phyloP scores from a whole-genome alignment of 1,140 invertebrate species.

The Dreissena polymorpha region DNA sequence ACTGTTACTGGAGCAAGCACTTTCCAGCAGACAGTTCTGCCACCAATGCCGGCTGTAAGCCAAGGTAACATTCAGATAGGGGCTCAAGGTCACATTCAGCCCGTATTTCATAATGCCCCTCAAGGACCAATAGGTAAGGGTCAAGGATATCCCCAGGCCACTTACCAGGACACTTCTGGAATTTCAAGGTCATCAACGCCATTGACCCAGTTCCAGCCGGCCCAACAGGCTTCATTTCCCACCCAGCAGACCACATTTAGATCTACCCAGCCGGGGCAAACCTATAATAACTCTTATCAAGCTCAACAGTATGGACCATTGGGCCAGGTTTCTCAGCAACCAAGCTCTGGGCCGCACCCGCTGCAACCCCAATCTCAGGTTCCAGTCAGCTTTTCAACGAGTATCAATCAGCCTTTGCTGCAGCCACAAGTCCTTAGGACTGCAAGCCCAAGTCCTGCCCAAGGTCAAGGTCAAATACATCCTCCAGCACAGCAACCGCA shows the following conservation, averaged over 20 bases:
- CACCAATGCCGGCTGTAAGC: no score
- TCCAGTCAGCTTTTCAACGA: background rate
- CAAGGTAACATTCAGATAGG: background rate
- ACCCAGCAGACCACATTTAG: no score
- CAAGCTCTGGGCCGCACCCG: no score
- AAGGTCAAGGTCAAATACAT: conserved; percentile 35
- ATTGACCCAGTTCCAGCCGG: no score
- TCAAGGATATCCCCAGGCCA: background rate
- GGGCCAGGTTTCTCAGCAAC: no score
- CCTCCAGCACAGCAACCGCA: conserved; percentile 23
- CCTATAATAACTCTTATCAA: conserved; percentile 2
- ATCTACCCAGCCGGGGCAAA: background rate
- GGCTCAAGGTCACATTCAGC: background rate
- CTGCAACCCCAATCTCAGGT: no score
- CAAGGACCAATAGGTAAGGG: no score
- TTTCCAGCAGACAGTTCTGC: no score
- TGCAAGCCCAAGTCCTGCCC: background rate
- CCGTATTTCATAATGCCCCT: no score
- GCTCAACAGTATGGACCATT: background rate
- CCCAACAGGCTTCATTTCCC: no score
- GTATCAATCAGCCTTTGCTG: conserved; percentile 36
- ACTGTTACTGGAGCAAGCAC: no score
- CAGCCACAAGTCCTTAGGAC: conserved; percentile 39
- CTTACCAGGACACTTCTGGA: background rate
- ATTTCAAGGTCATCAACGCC: background rate